Evolutionary conservation across 1,140 invertebrate species (phyloP), one percentile per base, ranked within the genome.

Genomic region (Drosophila persimilis): DNA sequence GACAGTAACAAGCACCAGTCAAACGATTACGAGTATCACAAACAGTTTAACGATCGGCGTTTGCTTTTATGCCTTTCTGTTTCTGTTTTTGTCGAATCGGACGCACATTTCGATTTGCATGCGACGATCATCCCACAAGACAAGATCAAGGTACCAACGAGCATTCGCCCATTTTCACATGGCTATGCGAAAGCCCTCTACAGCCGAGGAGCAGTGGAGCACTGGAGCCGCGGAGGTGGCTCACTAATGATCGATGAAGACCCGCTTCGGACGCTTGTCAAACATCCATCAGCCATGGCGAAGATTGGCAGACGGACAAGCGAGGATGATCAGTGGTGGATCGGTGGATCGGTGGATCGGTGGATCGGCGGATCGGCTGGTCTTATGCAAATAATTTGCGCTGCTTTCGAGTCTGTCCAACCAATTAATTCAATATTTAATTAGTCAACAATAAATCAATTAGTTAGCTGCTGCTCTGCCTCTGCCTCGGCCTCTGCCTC

Each of bases 391-490:
- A 86, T 86, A 77, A 84, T 76, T 63, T 80, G 59, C 56, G 71
- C 43, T 43, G 61, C 29, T 63, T 84, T 71, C 46, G 41, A 69
- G 62, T 20, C 56, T 47, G 57, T 45, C 80, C 74, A 69, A 81
- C 65, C 83, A 86, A 86, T 86, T 83, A 86, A 88, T 88, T 88
- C 79, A 88, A 86, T 86, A 88, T 88, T 86, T 86, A 86, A 86
- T 86, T 86, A 86, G 83, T 81, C 71, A 86, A 86, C 83, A 86
- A 83, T 88, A 86, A 86, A 86, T 88, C 83, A 86, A 86, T 86
- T 86, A 88, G 81, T 86, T 66, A 65, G 65, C 57, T 62, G 57
- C 63, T 56, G 35, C 29, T 22, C 5, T 24, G 7, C 26, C 41
- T 17, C 39, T 11, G 2, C 26, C 41, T 22, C 39, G 6, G 2